Conservation (phyloP, 2,888 invertebrate genomes). For the Athalia rosae region DNA sequence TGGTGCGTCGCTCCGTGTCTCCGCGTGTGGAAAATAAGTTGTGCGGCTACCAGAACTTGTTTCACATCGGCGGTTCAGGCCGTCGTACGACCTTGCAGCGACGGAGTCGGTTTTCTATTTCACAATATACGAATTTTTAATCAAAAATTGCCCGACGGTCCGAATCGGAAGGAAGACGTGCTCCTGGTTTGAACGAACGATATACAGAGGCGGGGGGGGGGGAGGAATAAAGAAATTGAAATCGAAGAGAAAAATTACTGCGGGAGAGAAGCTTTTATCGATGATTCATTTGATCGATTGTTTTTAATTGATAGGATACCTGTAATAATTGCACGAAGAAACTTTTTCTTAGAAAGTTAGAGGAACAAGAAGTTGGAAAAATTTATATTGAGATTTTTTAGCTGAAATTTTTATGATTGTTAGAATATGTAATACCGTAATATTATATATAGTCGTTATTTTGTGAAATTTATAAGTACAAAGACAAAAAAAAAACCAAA, state of each 20-base stretch:
- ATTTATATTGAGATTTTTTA: too few species aligned
- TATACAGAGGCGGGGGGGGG: neutral
- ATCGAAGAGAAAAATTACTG: neutral
- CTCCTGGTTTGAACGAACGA: conserved; percentile 51
- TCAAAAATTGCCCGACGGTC: conserved; percentile 75
- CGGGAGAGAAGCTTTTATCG: neutral
- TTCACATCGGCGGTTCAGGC: conserved; percentile 78
- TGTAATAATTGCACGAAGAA: too few species aligned
- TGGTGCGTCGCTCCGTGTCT: conserved; percentile 84
- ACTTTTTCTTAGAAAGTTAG: too few species aligned
- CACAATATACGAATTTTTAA: conserved; percentile 78
- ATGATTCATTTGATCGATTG: neutral
- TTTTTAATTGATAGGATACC: too few species aligned
- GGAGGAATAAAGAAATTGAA: neutral
- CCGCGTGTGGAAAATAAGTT: conserved; percentile 81
- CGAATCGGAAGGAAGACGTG: conserved; percentile 71
- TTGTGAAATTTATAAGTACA: neutral
- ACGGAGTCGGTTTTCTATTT: conserved; percentile 79
- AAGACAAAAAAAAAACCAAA: too few species aligned
- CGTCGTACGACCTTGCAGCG: conserved; percentile 79
- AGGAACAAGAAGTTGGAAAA: too few species aligned
- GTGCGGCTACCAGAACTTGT: conserved; percentile 78
- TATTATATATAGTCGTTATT: neutral
- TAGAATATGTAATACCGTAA: neutral
- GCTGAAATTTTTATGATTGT: neutral